phyloP scores from a whole-genome alignment of 2,797 vertebrate genomes.

The Tolypeutes matacus region DNA sequence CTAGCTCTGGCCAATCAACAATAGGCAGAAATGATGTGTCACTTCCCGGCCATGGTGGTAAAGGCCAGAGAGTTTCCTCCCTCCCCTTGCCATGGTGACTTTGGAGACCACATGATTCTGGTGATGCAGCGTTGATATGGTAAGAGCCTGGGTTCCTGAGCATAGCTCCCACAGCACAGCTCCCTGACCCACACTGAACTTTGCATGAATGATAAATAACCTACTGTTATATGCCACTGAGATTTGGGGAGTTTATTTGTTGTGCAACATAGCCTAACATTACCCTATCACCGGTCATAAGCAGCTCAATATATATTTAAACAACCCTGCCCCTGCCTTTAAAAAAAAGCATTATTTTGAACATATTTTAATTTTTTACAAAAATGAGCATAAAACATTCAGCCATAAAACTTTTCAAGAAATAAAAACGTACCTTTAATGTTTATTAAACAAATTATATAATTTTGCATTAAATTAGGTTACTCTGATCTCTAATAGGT shows the following conservation, averaged over 20 bases:
- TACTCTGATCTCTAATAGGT: neutral
- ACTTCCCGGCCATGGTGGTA: neutral
- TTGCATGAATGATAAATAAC: neutral
- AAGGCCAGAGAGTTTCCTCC: neutral
- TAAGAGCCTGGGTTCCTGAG: neutral
- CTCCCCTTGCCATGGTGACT: neutral
- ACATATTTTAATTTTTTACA: constrained; percentile 15
- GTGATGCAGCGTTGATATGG: neutral
- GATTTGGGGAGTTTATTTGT: neutral
- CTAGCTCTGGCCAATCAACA: neutral
- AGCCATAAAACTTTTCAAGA: neutral
- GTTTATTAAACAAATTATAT: neutral
- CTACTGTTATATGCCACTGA: neutral
- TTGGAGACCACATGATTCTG: neutral
- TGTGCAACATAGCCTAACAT: neutral
- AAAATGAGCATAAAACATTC: constrained; percentile 1
- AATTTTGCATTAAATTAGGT: neutral
- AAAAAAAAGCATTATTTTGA: neutral
- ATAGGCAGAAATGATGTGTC: neutral
- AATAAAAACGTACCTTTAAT: neutral
- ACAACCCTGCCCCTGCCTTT: neutral
- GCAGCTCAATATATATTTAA: constrained; percentile 1
- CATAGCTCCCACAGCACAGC: neutral
- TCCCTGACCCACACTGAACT: neutral
- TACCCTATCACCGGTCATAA: neutral